Percentiles rank a stretch among this genome's conserved stretches.
Conservation (phyloP, 2,113 vertebrate genomes). For the Tiliqua scincoides region DNA sequence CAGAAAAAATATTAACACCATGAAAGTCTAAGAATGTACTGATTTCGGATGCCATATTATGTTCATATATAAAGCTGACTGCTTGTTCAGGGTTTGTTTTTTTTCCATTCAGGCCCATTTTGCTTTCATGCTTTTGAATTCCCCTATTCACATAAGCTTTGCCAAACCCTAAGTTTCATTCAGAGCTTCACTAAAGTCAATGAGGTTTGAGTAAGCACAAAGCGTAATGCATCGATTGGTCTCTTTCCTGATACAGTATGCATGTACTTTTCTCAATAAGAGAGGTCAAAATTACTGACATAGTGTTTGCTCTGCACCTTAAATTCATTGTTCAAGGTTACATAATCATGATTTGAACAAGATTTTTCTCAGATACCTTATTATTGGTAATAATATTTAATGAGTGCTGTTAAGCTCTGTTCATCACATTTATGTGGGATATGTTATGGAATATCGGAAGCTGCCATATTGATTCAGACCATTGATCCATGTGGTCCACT, state of each 20-base stretch:
- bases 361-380: background rate
- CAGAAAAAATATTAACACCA: background rate
- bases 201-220: background rate
- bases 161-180: background rate
- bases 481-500: too few relatives aligned
- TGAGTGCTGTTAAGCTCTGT: background rate
- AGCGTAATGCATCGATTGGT: background rate
- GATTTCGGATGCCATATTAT: background rate
- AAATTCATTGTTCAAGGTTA: background rate
- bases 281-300: background rate
- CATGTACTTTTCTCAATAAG: background rate
- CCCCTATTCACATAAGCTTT: background rate
- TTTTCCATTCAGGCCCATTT: background rate
- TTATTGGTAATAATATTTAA: too few relatives aligned
- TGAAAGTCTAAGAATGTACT: background rate
- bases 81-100: background rate
- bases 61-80: constrained; percentile 25
- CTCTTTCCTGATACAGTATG: background rate
- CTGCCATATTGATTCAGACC: background rate
- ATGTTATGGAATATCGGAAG: background rate
- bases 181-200: background rate
- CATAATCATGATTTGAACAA: background rate
- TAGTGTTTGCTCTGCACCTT: background rate
- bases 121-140: background rate
- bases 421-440: background rate